Percentiles rank a stretch among this genome's conserved stretches.
Evolutionary conservation across 2,888 invertebrate genomes (phyloP).

Genomic region (Polydrusus cervinus): DNA sequence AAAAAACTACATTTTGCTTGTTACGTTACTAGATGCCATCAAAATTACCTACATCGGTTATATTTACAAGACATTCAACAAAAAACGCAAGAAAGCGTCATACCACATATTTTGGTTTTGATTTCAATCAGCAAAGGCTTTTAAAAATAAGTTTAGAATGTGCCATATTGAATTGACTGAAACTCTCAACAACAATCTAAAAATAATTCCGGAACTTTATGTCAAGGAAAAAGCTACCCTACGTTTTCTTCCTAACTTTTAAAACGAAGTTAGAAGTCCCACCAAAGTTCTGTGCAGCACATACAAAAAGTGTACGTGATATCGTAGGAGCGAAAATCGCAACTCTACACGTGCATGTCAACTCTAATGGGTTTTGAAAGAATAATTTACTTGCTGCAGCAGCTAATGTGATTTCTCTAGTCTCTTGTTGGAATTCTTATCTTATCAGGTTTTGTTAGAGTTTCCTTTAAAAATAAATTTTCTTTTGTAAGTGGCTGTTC

Average conservation of each 20-base stretch:
- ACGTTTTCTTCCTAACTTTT: constrained; percentile 18
- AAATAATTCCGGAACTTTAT: constrained; percentile 8
- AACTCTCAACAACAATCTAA: constrained; percentile 10
- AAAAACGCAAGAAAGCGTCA: too few relatives aligned
- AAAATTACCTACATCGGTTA: too few relatives aligned
- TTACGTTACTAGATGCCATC: too few relatives aligned
- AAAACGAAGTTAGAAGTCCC: constrained; percentile 48
- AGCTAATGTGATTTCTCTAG: constrained; percentile 45
- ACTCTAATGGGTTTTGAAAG: constrained; percentile 46
- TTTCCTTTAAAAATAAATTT: constrained; percentile 21
- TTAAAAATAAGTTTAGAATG: too few relatives aligned
- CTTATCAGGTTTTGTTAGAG: constrained; percentile 22
- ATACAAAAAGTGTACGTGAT: constrained; percentile 46
- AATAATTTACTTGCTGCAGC: constrained; percentile 47
- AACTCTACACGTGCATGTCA: constrained; percentile 50
- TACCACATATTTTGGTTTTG: too few relatives aligned
- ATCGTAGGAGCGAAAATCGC: constrained; percentile 41
- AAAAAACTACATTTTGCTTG: too few relatives aligned
- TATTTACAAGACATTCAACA: too few relatives aligned
- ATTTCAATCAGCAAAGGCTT: too few relatives aligned
- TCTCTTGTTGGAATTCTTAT: constrained; percentile 17
- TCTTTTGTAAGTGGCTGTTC: constrained; percentile 15
- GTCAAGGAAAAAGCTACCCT: constrained; percentile 1
- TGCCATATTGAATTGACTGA: not conserved
- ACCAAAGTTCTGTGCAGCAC: constrained; percentile 46